Percentiles rank a stretch among this genome's conserved stretches.
Conservation (phyloP, 1,140 invertebrate species). For the Listronotus oregonensis region DNA sequence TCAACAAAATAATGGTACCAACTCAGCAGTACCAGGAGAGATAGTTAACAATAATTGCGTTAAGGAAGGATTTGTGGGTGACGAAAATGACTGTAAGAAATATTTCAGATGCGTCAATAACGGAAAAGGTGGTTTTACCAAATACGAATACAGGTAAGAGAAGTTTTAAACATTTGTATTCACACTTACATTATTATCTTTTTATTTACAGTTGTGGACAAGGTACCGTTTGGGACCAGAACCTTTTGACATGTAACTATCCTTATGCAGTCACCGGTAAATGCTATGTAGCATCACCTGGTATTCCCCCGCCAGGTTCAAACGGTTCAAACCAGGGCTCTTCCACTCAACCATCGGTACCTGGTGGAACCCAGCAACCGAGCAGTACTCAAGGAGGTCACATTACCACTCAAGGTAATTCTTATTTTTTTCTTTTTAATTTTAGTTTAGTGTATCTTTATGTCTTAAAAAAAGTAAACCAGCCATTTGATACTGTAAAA, state of each 20-base stretch:
- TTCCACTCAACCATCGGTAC: too few relatives aligned
- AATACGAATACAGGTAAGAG: slow-evolving; percentile 64
- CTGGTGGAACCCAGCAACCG: too few relatives aligned
- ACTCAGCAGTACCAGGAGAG: slow-evolving; percentile 7
- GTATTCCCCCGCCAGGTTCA: neutral
- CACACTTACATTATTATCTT: too few relatives aligned
- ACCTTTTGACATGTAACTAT: slow-evolving; percentile 65
- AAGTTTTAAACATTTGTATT: too few relatives aligned
- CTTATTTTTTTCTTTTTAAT: too few relatives aligned
- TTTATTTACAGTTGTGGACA: too few relatives aligned
- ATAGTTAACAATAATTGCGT: slow-evolving; percentile 48
- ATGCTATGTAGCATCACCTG: slow-evolving; percentile 28
- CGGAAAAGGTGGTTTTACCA: slow-evolving; percentile 58
- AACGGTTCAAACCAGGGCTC: too few relatives aligned
- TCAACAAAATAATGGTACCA: neutral
- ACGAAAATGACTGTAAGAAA: slow-evolving; percentile 72
- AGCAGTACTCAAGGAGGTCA: too few relatives aligned
- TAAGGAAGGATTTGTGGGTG: slow-evolving; percentile 70
- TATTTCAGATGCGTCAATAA: slow-evolving; percentile 78
- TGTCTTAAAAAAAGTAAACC: too few relatives aligned
- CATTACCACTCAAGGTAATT: neutral
- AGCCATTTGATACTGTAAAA: too few relatives aligned
- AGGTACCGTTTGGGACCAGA: slow-evolving; percentile 65
- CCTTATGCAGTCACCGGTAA: slow-evolving; percentile 53
- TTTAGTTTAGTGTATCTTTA: too few relatives aligned